Percentiles rank a stretch among this genome's conserved stretches.
Conservation (phyloP, 2,113 vertebrate genomes). For the Bothrops jararaca region DNA sequence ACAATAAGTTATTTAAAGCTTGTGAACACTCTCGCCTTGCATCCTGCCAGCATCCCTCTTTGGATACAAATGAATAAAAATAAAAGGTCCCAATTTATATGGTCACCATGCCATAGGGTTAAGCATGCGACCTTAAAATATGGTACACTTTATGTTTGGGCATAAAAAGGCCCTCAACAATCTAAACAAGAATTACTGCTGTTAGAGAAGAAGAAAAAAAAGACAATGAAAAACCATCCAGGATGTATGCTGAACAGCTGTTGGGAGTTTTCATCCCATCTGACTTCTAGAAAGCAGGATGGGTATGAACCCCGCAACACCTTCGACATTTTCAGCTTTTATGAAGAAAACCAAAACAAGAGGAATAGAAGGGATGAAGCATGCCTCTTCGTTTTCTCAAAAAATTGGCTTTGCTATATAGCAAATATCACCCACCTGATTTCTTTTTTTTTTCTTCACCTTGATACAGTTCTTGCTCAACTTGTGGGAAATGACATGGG, state of each 20-base stretch:
- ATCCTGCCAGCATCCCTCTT: slow-evolving; percentile 54
- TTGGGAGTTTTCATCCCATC: slow-evolving; percentile 66
- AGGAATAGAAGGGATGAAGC: neutral
- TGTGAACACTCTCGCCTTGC: slow-evolving; percentile 55
- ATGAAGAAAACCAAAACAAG: slow-evolving; percentile 40
- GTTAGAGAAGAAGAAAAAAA: slow-evolving; percentile 67
- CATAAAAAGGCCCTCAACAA: slow-evolving; percentile 73
- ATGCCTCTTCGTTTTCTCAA: neutral
- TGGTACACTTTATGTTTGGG: slow-evolving; percentile 69
- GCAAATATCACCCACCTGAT: neutral
- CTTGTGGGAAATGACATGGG: neutral
- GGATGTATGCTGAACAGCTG: slow-evolving; percentile 80
- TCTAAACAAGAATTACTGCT: slow-evolving; percentile 82
- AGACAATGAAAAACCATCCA: slow-evolving; percentile 81
- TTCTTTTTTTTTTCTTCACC: neutral
- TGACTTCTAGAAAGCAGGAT: slow-evolving; percentile 70
- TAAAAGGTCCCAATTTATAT: slow-evolving; percentile 76
- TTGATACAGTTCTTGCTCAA: neutral
- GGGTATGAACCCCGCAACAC: slow-evolving; percentile 52
- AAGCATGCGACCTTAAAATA: slow-evolving; percentile 80
- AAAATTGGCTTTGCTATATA: neutral
- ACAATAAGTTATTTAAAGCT: slow-evolving; percentile 77
- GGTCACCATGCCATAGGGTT: slow-evolving; percentile 73
- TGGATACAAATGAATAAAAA: slow-evolving; percentile 73
- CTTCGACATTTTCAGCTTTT: slow-evolving; percentile 54